These are phyloP conservation scores for Drosophila mettleri DNA, from an alignment of 2,888 invertebrate genomes.

Conservation along the genomic window DNA sequence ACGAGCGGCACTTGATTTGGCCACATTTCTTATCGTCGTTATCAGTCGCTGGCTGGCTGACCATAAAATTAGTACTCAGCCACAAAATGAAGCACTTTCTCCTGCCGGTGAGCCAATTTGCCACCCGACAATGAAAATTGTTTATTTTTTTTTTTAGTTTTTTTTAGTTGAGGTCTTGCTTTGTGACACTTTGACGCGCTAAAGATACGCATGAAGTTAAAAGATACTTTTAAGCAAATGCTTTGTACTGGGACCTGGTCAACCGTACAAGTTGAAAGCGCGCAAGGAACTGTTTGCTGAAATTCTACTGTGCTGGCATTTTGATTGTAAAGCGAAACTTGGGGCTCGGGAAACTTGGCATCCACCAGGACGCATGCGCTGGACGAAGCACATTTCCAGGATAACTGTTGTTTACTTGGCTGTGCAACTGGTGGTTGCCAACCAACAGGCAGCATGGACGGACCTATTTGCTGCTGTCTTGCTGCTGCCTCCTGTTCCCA, in stretches of 20 bases:
- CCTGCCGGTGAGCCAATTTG: conserved; percentile 48
- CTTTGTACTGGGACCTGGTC: conserved; percentile 15
- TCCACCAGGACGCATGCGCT: conserved; percentile 67
- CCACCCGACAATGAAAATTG: conserved; percentile 11
- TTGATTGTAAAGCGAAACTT: conserved; percentile 42
- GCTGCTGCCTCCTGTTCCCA: conserved; percentile 30
- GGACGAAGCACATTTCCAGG: conserved; percentile 50
- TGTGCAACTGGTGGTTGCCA: conserved; percentile 75
- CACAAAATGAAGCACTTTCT: conserved; percentile 49
- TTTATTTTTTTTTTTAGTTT: conserved; percentile 11
- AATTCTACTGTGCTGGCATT: conserved; percentile 68
- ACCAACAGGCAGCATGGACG: conserved; percentile 17
- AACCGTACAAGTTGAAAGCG: conserved; percentile 75
- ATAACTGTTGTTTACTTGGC: conserved; percentile 45
- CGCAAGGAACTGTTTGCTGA: conserved; percentile 77
- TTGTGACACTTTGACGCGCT: conserved; percentile 18
- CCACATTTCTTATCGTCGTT: conserved; percentile 61
- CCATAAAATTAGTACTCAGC: conserved; percentile 62
- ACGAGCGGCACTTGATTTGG: conserved; percentile 55
- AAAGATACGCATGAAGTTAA: conserved; percentile 18
- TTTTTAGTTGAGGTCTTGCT: conserved; percentile 16
- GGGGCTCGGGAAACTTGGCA: conserved; percentile 60
- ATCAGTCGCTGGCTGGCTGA: conserved; percentile 56
- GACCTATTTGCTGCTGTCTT: conserved; percentile 2
- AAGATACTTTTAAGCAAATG: conserved; percentile 7